Conservation (phyloP, 2,888 invertebrate species). For the Oligia strigilis region DNA sequence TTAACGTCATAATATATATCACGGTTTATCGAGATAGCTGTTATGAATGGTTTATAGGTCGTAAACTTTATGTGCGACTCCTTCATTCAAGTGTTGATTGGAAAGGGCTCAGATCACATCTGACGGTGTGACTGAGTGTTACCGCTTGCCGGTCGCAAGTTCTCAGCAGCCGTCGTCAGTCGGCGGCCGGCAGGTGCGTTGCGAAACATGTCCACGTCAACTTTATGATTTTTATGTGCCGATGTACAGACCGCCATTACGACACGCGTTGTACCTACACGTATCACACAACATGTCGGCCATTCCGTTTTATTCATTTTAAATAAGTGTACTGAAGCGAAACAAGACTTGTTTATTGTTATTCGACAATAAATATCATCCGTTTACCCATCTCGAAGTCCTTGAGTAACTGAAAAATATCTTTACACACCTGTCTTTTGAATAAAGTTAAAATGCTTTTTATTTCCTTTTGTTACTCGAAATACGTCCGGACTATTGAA, state of each 20-base stretch:
- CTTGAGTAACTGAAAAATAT: conserved; percentile 66
- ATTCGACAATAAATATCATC: conserved; percentile 65
- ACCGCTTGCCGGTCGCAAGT: conserved; percentile 52
- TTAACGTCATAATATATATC: conserved; percentile 26
- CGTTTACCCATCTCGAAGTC: conserved; percentile 66
- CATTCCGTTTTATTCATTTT: conserved; percentile 71
- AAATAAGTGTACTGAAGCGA: conserved; percentile 63
- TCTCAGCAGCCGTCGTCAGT: conserved; percentile 62
- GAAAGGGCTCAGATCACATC: conserved; percentile 57
- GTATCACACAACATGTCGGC: conserved; percentile 79
- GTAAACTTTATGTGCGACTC: conserved; percentile 63
- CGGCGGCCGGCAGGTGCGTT: conserved; percentile 79
- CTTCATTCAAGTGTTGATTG: conserved; percentile 56
- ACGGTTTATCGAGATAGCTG: conserved; percentile 63
- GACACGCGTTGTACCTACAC: conserved; percentile 75
- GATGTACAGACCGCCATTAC: conserved; percentile 82
- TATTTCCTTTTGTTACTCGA: conserved; percentile 61
- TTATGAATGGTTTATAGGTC: conserved; percentile 67
- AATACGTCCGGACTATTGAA: conserved; percentile 61
- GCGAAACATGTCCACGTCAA: conserved; percentile 80
- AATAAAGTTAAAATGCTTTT: conserved; percentile 65
- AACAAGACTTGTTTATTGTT: conserved; percentile 63
- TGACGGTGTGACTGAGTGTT: conserved; percentile 40
- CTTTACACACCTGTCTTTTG: conserved; percentile 68
- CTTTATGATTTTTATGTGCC: conserved; percentile 83